Base-by-base conservation (phyloP, 2,113 vertebrate genomes). In the Sminthopsis crassicaudata region DNA sequence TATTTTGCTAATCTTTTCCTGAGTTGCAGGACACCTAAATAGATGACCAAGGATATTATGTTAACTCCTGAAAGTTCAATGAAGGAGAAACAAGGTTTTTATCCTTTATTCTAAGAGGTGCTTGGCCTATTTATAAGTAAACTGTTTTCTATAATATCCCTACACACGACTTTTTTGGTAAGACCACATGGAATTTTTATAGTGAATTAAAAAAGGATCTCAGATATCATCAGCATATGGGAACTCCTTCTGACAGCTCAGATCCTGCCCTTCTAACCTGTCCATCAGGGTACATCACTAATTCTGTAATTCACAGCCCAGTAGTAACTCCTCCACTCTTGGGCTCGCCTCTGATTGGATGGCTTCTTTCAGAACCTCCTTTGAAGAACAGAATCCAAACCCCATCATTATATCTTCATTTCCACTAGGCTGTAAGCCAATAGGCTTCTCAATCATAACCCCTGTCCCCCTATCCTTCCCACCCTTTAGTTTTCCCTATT, bases 71-170 rank as follows among this genome's bases (percentile, higher is more conserved):
- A 84, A 84, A 42, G 36, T 84, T 84, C 67, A 84, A 84, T 42
- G 19, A 42, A 84, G n/a, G 22, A 84, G 25, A 67, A n/a, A 9
- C 76, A 76, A 89, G 26, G 36, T 91, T 51, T 88, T 53, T 88
- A 95, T 42, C 19, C 51, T 76, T 5, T 93, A 90, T 53, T 94
- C 54, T 94, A 89, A 67, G 92, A 96, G 92, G 54, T 92, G n/a
- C 2, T 46, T 92, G 89, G 54, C 89, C 27, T 92, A 95, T 55
- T 23, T 50, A 46, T 27, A 50, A 90, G 3, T 90, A 90, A 90
- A 50, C 46, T 46, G 0, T 92, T 93, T 95, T 96, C 36, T 48
- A 30, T 53, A 92, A 22, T 54, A 91, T 57, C 30, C 93, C 23
- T 93, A 95, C 90, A 94, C 92, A 8, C 8, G n/a, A 23, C 67